Base-by-base conservation (phyloP, 2,888 invertebrate species). In the Desoria tigrina region DNA sequence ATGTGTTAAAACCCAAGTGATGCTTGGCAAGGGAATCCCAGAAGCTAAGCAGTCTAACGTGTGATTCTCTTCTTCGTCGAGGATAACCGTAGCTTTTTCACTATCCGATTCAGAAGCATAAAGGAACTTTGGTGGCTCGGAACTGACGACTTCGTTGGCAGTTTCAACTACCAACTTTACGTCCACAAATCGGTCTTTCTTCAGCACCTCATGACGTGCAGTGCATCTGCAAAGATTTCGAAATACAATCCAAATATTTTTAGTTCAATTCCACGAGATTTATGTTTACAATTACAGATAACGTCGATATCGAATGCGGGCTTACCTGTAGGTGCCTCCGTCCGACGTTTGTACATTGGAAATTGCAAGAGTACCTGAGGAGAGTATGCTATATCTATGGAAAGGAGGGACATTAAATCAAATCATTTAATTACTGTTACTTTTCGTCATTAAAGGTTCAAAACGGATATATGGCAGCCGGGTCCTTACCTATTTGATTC, bases 281-380 rank as follows among this genome's bases (percentile, higher is more conserved):
- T 27, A 11, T 16, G 39, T 39, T 39, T 39, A 9, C 9, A 39
- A 39, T 9, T 39, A 11, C 9, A 39, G 39, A 39, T n/a, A n/a
- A n/a, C n/a, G n/a, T 39, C 16, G 9, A 39, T 39, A 42, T n/a
- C 42, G 39, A 24, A 24, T 37, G 3, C 23, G 42, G 2, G 3
- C 61, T 49, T 65, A 73, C 73, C 69, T 68, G 65, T 69, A 74
- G 55, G 55, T 62, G 53, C 72, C 72, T 24, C 68, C 66, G 65
- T 74, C 74, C 3, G 66, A 50, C 21, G 50, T 42, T 60, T 60
- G 66, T 39, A 71, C 63, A 57, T 63, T 63, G 42, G 66, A 63
- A 71, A 75, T 72, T 28, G 69, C 65, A 55, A 75, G 71, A 61
- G 62, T 69, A 32, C 73, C 75, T 66, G 75, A 71, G 62, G 69